Percentiles rank a stretch among this genome's conserved stretches.
phyloP scores from a whole-genome alignment of 30 jellyfish, hydroid and myxozoan species.

The Aurelia sp. region DNA sequence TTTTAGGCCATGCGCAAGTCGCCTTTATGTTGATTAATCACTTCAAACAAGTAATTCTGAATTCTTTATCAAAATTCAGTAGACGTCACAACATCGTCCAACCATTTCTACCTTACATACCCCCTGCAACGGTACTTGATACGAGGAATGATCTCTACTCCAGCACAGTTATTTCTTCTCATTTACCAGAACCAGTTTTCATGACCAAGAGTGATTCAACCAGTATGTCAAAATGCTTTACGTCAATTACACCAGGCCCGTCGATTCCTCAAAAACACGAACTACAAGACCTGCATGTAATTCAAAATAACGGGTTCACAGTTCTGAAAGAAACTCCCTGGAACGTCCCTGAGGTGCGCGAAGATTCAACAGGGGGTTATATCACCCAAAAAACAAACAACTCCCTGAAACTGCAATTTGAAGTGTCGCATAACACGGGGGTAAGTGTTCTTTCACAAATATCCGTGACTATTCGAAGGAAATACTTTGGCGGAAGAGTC shows the following conservation, averaged over 20 bases:
- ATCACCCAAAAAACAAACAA: slow-evolving; percentile 24
- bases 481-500: slow-evolving; percentile 77
- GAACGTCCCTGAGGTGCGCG: slow-evolving; percentile 71
- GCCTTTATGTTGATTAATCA: slow-evolving; percentile 63
- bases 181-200: slow-evolving; percentile 51
- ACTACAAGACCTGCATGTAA: slow-evolving; percentile 35
- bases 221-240: slow-evolving; percentile 60
- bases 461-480: slow-evolving; percentile 65
- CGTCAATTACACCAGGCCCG: slow-evolving; percentile 79
- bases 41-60: slow-evolving; percentile 43
- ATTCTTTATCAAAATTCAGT: background rate
- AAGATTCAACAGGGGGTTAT: slow-evolving; percentile 88
- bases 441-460: slow-evolving; percentile 26
- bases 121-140: background rate
- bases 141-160: background rate
- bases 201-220: slow-evolving; percentile 24
- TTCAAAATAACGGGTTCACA: slow-evolving; percentile 63
- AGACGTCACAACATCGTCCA: background rate
- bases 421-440: slow-evolving; percentile 1
- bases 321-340: slow-evolving; percentile 55
- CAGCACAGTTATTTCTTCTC: background rate
- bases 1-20: slow-evolving; percentile 93
- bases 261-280: slow-evolving; percentile 64
- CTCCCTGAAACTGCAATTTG: slow-evolving; percentile 34
- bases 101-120: background rate